phyloP scores from a whole-genome alignment of 2,888 invertebrate genomes.

The Tortricodes alternella region DNA sequence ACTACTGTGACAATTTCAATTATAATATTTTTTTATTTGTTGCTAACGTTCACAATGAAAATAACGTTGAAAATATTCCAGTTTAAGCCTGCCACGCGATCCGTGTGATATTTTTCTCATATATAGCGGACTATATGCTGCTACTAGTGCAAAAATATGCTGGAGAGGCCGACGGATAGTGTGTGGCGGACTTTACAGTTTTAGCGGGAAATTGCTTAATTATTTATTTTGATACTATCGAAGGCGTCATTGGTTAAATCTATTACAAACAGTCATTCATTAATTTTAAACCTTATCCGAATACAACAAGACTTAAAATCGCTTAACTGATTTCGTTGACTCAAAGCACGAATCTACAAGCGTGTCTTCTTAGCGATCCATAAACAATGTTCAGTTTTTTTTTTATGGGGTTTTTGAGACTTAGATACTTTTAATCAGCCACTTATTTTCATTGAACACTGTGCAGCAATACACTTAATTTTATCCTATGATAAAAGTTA shows the following conservation, averaged over 20 bases:
- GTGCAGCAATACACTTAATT: conserved; percentile 63
- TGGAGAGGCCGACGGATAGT: not conserved
- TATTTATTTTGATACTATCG: not conserved
- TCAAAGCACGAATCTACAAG: conserved; percentile 29
- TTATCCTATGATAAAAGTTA: conserved; percentile 69
- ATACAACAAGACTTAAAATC: conserved; percentile 28
- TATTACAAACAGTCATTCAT: conserved; percentile 30
- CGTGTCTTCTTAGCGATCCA: conserved; percentile 20
- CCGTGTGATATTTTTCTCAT: too few relatives aligned
- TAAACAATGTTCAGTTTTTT: conserved; percentile 20
- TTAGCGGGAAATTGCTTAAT: not conserved
- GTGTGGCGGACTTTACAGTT: not conserved
- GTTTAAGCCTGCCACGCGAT: not conserved
- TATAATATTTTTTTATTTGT: conserved; percentile 51
- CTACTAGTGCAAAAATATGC: too few relatives aligned
- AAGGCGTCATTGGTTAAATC: conserved; percentile 10
- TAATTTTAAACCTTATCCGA: conserved; percentile 28
- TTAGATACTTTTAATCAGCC: conserved; percentile 27
- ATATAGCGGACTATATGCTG: too few relatives aligned
- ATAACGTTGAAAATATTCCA: conserved; percentile 34
- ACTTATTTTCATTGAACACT: conserved; percentile 62
- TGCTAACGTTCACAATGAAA: conserved; percentile 67
- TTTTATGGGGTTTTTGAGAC: conserved; percentile 27
- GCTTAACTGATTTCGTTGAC: conserved; percentile 24
- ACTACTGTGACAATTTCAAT: conserved; percentile 73